A percentile compares a stretch with the other conserved stretches of the same genome.
Evolutionary conservation across 37 sponge, comb jelly and placozoan genomes (phyloP).

Genomic region (Chondrosia reniformis): DNA sequence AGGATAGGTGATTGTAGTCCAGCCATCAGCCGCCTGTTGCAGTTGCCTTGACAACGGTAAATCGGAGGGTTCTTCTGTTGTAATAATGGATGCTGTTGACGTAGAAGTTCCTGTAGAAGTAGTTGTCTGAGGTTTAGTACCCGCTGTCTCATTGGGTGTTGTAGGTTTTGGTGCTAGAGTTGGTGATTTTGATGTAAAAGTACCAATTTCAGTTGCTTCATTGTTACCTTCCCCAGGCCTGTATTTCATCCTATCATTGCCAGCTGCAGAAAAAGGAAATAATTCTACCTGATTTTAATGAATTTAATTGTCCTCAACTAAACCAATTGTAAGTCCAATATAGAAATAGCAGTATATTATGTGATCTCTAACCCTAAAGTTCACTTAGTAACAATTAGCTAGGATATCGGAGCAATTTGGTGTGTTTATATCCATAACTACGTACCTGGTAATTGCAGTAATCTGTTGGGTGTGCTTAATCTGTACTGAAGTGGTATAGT

Average conservation of each 20-base stretch:
- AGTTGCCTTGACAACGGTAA: background rate
- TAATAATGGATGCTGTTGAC: too few relatives aligned
- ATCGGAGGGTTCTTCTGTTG: background rate
- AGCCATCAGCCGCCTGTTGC: background rate
- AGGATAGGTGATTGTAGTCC: background rate
- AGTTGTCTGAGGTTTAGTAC: background rate
- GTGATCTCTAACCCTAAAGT: too few relatives aligned
- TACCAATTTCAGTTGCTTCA: too few relatives aligned
- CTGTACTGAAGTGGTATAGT: too few relatives aligned
- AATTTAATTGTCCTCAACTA: too few relatives aligned
- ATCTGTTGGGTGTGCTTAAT: constrained; percentile 17
- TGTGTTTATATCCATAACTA: background rate
- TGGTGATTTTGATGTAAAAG: background rate
- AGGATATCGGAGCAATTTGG: background rate
- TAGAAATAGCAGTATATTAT: too few relatives aligned
- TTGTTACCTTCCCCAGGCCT: too few relatives aligned
- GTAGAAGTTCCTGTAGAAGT: too few relatives aligned
- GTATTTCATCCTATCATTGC: too few relatives aligned
- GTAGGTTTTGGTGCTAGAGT: background rate
- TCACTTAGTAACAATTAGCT: background rate
- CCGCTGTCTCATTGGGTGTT: background rate
- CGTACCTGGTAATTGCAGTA: constrained; percentile 11
- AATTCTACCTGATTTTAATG: too few relatives aligned
- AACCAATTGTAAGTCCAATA: too few relatives aligned
- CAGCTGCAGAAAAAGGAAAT: too few relatives aligned